A percentile compares a stretch with the other conserved stretches of the same genome.
phyloP scores from a whole-genome alignment of 2,113 vertebrate species.

The Bos indicus region DNA sequence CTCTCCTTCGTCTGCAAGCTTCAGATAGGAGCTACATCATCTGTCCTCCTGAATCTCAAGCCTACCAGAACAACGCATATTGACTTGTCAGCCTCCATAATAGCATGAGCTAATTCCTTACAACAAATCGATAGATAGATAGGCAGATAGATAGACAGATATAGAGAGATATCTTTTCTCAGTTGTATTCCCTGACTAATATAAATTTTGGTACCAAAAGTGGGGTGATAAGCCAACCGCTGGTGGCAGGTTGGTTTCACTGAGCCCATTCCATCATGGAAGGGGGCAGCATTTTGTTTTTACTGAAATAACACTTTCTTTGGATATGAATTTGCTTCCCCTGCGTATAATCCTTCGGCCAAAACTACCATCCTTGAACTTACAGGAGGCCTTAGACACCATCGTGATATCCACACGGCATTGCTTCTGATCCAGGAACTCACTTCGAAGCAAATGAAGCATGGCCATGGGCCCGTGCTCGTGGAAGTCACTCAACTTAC shows the following conservation, averaged over 20 bases:
- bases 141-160: not conserved
- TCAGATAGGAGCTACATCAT: not conserved
- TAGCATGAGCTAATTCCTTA: not conserved
- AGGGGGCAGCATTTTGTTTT: not conserved
- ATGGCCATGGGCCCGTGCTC: not conserved
- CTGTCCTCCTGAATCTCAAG: not conserved
- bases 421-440: not conserved
- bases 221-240: not conserved
- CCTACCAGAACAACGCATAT: not conserved
- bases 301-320: not conserved
- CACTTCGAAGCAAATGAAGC: not conserved
- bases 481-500: not conserved
- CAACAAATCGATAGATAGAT: not conserved
- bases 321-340: not conserved
- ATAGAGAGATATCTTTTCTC: not conserved
- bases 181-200: not conserved
- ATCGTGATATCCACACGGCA: not conserved
- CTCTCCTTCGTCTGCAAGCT: not conserved
- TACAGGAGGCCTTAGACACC: not conserved
- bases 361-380: not conserved
- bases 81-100: not conserved
- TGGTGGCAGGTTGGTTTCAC: not conserved
- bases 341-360: not conserved
- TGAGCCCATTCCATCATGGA: not conserved
- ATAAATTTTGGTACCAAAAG: not conserved